Percentiles rank a stretch among this genome's conserved stretches.
These are phyloP conservation scores for Canis aureus DNA, from an alignment of 2,113 vertebrate genomes.

Conservation along the genomic window DNA sequence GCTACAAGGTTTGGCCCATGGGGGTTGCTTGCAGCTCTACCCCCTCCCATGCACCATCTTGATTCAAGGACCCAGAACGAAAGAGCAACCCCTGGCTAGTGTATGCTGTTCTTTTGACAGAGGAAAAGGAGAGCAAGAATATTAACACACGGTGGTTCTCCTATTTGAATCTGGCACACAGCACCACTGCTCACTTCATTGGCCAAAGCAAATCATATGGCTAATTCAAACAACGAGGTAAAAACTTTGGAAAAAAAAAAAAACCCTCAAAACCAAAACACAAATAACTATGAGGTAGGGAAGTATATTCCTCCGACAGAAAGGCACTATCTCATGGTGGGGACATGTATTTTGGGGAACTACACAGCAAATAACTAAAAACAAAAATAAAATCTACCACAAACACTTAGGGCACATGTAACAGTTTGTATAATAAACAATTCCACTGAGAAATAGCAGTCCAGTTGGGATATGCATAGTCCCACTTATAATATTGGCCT, in stretches of 20 bases:
- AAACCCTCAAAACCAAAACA: background rate
- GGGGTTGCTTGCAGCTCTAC: background rate
- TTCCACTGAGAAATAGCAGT: background rate
- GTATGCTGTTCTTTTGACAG: background rate
- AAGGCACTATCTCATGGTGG: background rate
- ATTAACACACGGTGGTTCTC: background rate
- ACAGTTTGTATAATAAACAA: background rate
- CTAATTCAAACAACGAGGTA: background rate
- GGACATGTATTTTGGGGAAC: background rate
- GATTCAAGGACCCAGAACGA: background rate
- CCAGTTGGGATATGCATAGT: background rate
- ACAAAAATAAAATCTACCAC: background rate
- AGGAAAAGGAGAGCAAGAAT: background rate
- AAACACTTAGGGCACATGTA: background rate
- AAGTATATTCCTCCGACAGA: background rate
- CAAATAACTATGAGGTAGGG: background rate
- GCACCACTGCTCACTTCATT: background rate
- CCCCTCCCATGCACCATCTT: background rate
- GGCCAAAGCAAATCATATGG: background rate
- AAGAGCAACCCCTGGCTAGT: background rate
- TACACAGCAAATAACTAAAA: background rate
- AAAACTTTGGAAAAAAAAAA: background rate
- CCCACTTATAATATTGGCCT: background rate
- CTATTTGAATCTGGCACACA: background rate
- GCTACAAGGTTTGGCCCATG: background rate